These are phyloP conservation scores for Drosophila peninsularis DNA, from an alignment of 2,888 invertebrate species.

Conservation along the genomic window DNA sequence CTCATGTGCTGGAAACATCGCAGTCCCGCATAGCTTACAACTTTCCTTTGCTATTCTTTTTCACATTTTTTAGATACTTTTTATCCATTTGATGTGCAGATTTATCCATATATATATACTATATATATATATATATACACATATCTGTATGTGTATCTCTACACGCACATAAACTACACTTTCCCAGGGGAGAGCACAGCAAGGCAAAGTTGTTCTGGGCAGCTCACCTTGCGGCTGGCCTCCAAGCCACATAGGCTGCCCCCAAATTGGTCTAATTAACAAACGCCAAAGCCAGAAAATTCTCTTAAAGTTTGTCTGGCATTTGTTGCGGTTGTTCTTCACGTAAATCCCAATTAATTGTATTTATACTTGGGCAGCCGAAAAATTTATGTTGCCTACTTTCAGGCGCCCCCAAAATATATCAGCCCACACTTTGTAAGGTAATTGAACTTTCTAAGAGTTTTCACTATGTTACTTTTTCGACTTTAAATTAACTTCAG, in stretches of 20 bases:
- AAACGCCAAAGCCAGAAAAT: slow-evolving; percentile 58
- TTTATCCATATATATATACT: slow-evolving; percentile 1
- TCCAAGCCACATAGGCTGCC: slow-evolving; percentile 23
- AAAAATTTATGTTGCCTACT: slow-evolving; percentile 17
- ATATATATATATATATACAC: not conserved
- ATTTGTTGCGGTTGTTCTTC: slow-evolving; percentile 14
- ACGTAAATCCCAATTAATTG: slow-evolving; percentile 19
- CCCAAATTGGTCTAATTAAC: slow-evolving; percentile 61
- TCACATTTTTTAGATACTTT: slow-evolving; percentile 21
- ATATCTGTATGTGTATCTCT: not conserved
- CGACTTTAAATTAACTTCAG: too few species aligned
- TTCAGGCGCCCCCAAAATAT: not conserved
- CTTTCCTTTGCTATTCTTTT: slow-evolving; percentile 26
- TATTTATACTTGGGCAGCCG: slow-evolving; percentile 9
- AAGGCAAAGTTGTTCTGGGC: not conserved
- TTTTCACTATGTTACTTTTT: too few species aligned
- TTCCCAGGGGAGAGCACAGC: not conserved
- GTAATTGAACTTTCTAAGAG: not conserved
- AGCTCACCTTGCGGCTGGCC: slow-evolving; percentile 33
- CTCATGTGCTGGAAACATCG: slow-evolving; percentile 19
- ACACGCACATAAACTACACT: not conserved
- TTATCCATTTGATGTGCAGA: slow-evolving; percentile 22
- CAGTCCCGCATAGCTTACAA: slow-evolving; percentile 7
- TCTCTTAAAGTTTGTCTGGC: slow-evolving; percentile 25
- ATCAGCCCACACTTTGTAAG: not conserved